Evolutionary conservation across 2,888 invertebrate species (phyloP), one percentile per base, ranked within the genome.

Genomic region (Schrankia costaestrigalis): DNA sequence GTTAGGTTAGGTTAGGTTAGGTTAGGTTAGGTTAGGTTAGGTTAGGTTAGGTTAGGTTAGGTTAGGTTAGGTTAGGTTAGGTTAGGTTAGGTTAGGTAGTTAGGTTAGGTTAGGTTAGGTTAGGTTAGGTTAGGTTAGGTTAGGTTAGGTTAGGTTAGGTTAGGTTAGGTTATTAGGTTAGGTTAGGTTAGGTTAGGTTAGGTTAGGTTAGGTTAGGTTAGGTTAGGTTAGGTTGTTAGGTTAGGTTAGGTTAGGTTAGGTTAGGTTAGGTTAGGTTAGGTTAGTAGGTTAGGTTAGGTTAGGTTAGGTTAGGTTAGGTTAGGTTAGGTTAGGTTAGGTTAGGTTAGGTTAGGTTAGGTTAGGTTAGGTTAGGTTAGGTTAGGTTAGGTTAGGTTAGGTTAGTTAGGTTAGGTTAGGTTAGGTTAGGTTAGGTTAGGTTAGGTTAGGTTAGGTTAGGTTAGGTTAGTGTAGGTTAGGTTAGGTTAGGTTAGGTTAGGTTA

Each of bases 401-500:
- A 30, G 26, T 25, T 29, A 25, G 29, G 25, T 29, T 29, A 26
- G 25, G 30, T 30, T 21, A 26, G 21, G 26, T 35, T 33, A 13
- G 17, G 19, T 19, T n/a, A n/a, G n/a, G 32, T 32, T 26, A 32
- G 32, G 26, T 26, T 31, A 32, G 32, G 32, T 36, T 35, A 32
- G 32, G 26, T 26, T 32, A 32, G 32, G 32, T 36, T 35, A 41
- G 38, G 43, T 31, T 23, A 31, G 31, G 31, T 32, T 32, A 32
- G 32, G 32, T 32, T 32, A 32, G 32, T 26, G 27, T 30, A 30
- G 49, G 30, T 36, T 30, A 30, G 31, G 30, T 30, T 36, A 46
- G 49, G 49, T 49, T 49, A 46, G 49, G 49, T 51, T 51, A 47
- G 47, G 51, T 47, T 47, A 41, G 43, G n/a, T n/a, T n/a, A n/a